These are phyloP conservation scores for Tinamus guttatus DNA, from an alignment of 2,113 vertebrate genomes.

Conservation along the genomic window DNA sequence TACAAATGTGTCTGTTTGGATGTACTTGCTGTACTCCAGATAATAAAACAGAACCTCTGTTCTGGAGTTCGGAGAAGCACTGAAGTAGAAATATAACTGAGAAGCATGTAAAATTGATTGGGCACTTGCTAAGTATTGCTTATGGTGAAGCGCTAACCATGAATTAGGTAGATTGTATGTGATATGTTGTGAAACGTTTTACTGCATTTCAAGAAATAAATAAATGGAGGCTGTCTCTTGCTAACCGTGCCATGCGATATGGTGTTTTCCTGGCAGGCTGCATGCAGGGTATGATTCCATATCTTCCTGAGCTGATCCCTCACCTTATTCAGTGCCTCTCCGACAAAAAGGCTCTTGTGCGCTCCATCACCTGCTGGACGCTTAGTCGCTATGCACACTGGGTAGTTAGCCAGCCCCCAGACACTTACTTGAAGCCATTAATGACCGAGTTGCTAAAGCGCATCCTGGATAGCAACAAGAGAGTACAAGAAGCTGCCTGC, in stretches of 20 bases:
- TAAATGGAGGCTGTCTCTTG: background rate
- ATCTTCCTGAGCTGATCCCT: conserved; percentile 94
- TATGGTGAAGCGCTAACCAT: background rate
- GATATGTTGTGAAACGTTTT: background rate
- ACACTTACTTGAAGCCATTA: conserved; percentile 95
- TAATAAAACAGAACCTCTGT: background rate
- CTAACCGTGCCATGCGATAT: background rate
- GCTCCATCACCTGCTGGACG: conserved; percentile 98
- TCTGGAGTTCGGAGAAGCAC: background rate
- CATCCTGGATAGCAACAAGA: conserved; percentile 95
- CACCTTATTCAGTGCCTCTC: conserved; percentile 95
- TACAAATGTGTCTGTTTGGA: background rate
- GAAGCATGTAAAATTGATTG: background rate
- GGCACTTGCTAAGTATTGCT: background rate
- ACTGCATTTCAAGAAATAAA: background rate
- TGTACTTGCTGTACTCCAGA: background rate
- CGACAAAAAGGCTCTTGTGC: conserved; percentile 95
- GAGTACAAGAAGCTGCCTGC: conserved; percentile 97
- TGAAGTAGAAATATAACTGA: background rate
- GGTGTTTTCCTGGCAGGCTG: conserved; percentile 81
- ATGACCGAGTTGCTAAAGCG: conserved; percentile 97
- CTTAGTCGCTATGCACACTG: conserved; percentile 98
- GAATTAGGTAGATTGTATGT: background rate
- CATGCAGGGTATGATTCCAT: conserved; percentile 98
- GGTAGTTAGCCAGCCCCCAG: conserved; percentile 96